These are phyloP conservation scores for Palythoa grandiflora DNA, from an alignment of 92 coral and sea anemone genomes.

Conservation along the genomic window DNA sequence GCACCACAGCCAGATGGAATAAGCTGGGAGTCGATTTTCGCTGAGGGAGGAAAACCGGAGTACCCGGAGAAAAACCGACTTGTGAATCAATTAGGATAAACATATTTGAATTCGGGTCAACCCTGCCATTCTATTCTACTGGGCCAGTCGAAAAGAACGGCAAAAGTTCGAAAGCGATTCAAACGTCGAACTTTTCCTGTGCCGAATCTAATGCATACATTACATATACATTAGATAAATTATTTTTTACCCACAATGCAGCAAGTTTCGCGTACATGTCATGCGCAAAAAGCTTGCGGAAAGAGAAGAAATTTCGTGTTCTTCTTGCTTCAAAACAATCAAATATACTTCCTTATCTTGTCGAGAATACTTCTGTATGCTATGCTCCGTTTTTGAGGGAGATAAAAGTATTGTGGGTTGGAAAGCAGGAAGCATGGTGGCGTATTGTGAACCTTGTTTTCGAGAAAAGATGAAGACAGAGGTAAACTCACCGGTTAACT, in stretches of 20 bases:
- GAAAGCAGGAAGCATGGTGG: slow-evolving; percentile 20
- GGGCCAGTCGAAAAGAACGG: no score
- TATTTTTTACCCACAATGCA: slow-evolving; percentile 4
- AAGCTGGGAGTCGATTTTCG: no score
- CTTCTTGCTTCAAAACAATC: slow-evolving; percentile 19
- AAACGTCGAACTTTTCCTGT: no score
- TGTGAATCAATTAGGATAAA: no score
- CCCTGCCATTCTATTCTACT: no score
- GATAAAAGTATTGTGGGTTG: slow-evolving; percentile 29
- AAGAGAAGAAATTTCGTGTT: slow-evolving; percentile 6
- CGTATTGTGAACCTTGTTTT: slow-evolving; percentile 21
- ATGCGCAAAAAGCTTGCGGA: not conserved
- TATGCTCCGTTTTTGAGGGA: slow-evolving; percentile 32
- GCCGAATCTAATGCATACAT: not conserved
- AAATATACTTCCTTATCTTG: slow-evolving; percentile 25
- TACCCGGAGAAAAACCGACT: no score
- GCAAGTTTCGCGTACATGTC: slow-evolving; percentile 1
- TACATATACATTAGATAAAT: not conserved
- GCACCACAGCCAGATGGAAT: no score
- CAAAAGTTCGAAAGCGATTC: no score
- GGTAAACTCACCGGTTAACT: not conserved
- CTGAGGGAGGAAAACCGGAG: no score
- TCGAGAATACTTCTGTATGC: slow-evolving; percentile 16
- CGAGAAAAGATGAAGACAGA: slow-evolving; percentile 3
- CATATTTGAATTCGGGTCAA: no score